Percentiles rank a stretch among this genome's conserved stretches.
phyloP scores from a whole-genome alignment of 2,797 vertebrate genomes.

The Graptemys geographica region DNA sequence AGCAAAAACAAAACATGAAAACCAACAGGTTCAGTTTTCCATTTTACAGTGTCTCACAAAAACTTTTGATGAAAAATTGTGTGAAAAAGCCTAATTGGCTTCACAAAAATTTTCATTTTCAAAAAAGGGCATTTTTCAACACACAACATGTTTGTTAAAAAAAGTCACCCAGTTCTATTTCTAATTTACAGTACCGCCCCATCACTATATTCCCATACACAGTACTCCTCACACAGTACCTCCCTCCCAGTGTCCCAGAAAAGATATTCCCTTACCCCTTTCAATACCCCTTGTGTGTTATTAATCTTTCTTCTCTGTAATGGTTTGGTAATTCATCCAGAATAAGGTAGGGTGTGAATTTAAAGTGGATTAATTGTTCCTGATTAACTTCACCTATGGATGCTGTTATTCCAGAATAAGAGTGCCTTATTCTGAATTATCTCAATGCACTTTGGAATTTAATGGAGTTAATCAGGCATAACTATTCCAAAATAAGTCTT shows the following conservation, averaged over 20 bases:
- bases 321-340: not conserved
- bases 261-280: not conserved
- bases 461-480: not conserved
- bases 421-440: not conserved
- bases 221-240: not conserved
- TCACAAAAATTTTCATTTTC: not conserved
- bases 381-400: not conserved
- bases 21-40: not conserved
- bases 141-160: too few relatives aligned
- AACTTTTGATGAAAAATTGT: not conserved
- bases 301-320: not conserved
- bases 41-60: not conserved
- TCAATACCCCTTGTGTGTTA: not conserved
- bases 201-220: accelerated
- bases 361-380: not conserved
- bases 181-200: not conserved
- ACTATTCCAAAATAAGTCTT: not conserved
- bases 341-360: not conserved
- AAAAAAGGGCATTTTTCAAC: not conserved
- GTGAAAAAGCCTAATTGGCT: not conserved
- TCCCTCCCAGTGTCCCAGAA: not conserved
- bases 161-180: not conserved
- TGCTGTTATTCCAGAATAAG: not conserved
- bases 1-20: not conserved
- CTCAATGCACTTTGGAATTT: not conserved